Percentiles rank a stretch among this genome's conserved stretches.
phyloP scores from a whole-genome alignment of 2,888 invertebrate species.

The Yponomeuta cagnagella region DNA sequence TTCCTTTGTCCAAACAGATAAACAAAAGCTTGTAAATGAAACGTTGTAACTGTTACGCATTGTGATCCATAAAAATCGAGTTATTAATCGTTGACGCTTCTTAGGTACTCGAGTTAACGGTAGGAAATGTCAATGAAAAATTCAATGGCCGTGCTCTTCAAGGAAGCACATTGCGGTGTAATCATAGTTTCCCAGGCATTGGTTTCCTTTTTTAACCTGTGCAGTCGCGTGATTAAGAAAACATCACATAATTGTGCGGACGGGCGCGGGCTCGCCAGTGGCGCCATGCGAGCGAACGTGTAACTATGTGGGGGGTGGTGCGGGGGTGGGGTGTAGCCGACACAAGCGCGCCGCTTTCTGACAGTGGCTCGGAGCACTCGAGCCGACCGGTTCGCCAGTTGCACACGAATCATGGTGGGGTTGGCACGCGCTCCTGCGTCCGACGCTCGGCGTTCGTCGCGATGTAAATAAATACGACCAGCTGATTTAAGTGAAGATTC shows the following conservation, averaged over 20 bases:
- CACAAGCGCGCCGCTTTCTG: slow-evolving; percentile 54
- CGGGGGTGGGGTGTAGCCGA: slow-evolving; percentile 45
- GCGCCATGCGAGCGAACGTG: slow-evolving; percentile 67
- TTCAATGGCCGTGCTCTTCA: slow-evolving; percentile 30
- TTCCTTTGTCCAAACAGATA: neutral
- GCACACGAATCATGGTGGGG: slow-evolving; percentile 62
- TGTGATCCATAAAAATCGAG: neutral
- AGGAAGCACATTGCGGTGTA: slow-evolving; percentile 30
- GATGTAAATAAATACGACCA: slow-evolving; percentile 53
- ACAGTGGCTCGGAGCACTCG: slow-evolving; percentile 42
- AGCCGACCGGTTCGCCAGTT: slow-evolving; percentile 48
- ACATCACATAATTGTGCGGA: slow-evolving; percentile 71
- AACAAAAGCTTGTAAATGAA: neutral
- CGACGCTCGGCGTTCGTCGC: slow-evolving; percentile 48
- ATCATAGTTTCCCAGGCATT: slow-evolving; percentile 38
- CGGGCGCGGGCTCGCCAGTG: slow-evolving; percentile 63
- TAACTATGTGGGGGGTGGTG: slow-evolving; percentile 60
- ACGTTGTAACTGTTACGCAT: neutral
- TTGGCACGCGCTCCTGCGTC: slow-evolving; percentile 55
- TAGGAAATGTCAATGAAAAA: slow-evolving; percentile 25
- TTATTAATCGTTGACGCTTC: neutral
- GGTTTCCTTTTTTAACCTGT: slow-evolving; percentile 50
- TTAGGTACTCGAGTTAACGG: neutral
- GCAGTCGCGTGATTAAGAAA: slow-evolving; percentile 68
- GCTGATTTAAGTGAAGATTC: slow-evolving; percentile 22